Evolutionary conservation across 2,888 invertebrate species (phyloP).

Genomic region (Bellardia bayeri): DNA sequence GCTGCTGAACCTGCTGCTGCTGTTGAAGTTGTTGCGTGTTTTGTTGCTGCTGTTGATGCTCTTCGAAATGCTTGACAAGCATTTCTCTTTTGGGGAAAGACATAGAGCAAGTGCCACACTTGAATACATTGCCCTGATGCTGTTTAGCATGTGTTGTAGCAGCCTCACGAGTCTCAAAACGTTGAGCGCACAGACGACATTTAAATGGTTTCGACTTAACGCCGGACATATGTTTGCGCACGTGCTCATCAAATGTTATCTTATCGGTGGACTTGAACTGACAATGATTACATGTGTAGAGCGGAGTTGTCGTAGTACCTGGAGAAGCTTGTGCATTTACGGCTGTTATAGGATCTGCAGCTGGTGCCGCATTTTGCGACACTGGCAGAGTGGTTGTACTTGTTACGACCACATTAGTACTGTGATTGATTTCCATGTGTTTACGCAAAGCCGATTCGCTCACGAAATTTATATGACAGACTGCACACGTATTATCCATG

Average conservation of each 20-base stretch:
- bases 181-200: constrained; percentile 84
- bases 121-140: constrained; percentile 84
- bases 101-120: constrained; percentile 84
- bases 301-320: constrained; percentile 75
- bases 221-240: constrained; percentile 81
- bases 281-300: constrained; percentile 83
- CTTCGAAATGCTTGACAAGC: constrained; percentile 84
- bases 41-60: constrained; percentile 80
- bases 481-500: constrained; percentile 82
- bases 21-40: constrained; percentile 76
- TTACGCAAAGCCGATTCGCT: constrained; percentile 83
- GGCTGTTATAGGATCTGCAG: constrained; percentile 71
- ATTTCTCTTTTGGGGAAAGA: constrained; percentile 83
- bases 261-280: constrained; percentile 84
- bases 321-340: constrained; percentile 67
- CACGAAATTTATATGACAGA: constrained; percentile 83
- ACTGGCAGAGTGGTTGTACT: constrained; percentile 81
- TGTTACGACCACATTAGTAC: constrained; percentile 82
- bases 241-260: constrained; percentile 82
- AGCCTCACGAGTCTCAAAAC: constrained; percentile 84
- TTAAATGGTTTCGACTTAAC: constrained; percentile 84
- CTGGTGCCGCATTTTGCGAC: constrained; percentile 78
- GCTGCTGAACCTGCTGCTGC: constrained; percentile 75
- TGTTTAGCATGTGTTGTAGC: constrained; percentile 84
- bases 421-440: constrained; percentile 84